Evolutionary conservation across 2,113 vertebrate genomes (phyloP), one percentile per base, ranked within the genome.

Genomic region (Aleadryas rufinucha): DNA sequence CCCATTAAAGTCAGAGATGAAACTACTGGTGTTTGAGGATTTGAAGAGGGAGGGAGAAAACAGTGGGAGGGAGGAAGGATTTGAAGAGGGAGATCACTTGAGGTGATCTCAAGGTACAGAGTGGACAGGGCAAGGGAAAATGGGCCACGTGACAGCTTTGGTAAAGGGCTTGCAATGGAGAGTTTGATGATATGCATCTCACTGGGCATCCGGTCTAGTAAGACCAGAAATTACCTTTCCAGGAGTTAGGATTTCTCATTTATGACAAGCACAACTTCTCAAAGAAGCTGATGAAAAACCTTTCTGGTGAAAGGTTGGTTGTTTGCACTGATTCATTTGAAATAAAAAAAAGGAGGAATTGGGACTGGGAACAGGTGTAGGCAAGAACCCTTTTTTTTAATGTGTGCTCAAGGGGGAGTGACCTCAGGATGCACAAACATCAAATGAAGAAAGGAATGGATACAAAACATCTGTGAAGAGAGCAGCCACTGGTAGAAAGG

Each of bases 1-100:
- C 41, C 39, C 53, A 93, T 96, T 97, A 97, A 97, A 96, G 52
- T 89, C 86, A 72, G 64, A 94, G 71, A 89, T 87, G 1, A 89
- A 95, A 82, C 31, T 52, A 41, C 7, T 35, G 45, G 44, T 88
- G 90, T 95, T 92, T 68, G 69, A 87, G 74, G 72, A 52, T 78
- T 92, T 87, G 76, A 60, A 69, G 60, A 70, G 44, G 35, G 60
- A 70, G 44, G 35, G 71, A 69, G 59, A 11, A 30, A 71, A 64
- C 15, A 17, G 23, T 1, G 2, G 75, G 61, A 76, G 35, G 59
- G 50, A 49, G 68, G 61, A 54, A 54, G n/a, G 6, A 63, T 81
- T 47, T 80, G 60, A 77, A 90, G 54, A 79, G 16, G 16, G 64
- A 42, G 18, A 50, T 63, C 35, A 17, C 33, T 80, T 53, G 26